Evolutionary conservation across 30 jellyfish, hydroid and myxozoan genomes (phyloP), one percentile per base, ranked within the genome.

Genomic region (Euphysa ruthae): DNA sequence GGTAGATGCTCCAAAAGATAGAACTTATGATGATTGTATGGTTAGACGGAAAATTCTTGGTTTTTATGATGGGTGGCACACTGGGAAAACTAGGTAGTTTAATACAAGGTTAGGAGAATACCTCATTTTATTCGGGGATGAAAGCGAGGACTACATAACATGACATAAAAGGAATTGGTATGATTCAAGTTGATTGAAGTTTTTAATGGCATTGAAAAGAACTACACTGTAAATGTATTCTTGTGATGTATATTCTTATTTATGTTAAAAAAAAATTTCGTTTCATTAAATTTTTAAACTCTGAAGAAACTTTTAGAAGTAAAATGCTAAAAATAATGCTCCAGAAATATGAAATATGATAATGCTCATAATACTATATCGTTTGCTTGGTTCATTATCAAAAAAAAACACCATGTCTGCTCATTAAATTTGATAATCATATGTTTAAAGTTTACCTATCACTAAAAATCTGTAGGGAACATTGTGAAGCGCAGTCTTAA

Each of bases 51-150:
- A 46, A 10, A 46, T 46, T 46, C 10, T 5, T 46, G 75, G 33
- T 14, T 62, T 22, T 28, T 62, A 62, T 38, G 75, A 62, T 13
- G 69, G 38, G 26, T 61, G 74, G 71, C 61, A 33, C 72, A 34
- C 34, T 62, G 75, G 0, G 14, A 62, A 0, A 18, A 62, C 34
- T 33, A 62, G 66, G 65, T 62, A 64, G 75, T 1, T 27, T 6
- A 62, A 62, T 64, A 33, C 64, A 30, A 23, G 34, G 34, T 62
- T 28, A 34, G 75, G 19, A 29, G 74, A 62, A 34, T 12, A 34
- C 61, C 71, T 63, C 34, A 64, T 62, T 34, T 1, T 62, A 24
- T 62, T 27, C 27, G 1, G 16, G 19, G 75, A 62, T 0, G 34
- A 62, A 30, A 27, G 66, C 15, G 64, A 62, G 19, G 75, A 62